Evolutionary conservation across 2,888 invertebrate genomes (phyloP).

Genomic region (Patella depressa): DNA sequence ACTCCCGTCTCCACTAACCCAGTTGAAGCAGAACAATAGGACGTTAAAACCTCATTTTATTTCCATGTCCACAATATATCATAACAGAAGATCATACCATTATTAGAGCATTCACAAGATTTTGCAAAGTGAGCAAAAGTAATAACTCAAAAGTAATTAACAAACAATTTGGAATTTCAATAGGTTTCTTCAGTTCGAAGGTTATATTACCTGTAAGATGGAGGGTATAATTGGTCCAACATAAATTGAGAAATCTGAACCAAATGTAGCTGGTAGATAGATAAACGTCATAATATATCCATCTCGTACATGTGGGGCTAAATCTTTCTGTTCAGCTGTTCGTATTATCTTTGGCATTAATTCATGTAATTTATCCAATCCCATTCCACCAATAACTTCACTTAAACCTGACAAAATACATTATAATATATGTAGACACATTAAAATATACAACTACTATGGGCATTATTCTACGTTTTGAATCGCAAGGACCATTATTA

Average conservation of each 20-base stretch:
- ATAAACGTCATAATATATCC: slow-evolving; percentile 99
- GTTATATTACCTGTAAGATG: slow-evolving; percentile 81
- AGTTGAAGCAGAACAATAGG: too few relatives aligned
- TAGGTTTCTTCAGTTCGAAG: too few relatives aligned
- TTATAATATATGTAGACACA: not conserved
- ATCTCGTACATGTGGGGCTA: slow-evolving; percentile 95
- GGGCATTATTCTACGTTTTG: not conserved
- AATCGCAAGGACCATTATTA: too few relatives aligned
- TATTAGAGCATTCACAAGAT: too few relatives aligned
- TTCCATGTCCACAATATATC: too few relatives aligned
- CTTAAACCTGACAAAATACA: slow-evolving; percentile 78
- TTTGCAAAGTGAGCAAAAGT: too few relatives aligned
- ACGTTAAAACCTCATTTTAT: too few relatives aligned
- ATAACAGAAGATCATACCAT: too few relatives aligned
- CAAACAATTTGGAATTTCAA: too few relatives aligned
- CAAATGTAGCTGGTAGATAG: slow-evolving; percentile 98
- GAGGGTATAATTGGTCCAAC: slow-evolving; percentile 97
- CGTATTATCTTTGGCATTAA: slow-evolving; percentile 98
- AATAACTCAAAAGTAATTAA: too few relatives aligned
- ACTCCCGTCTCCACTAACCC: too few relatives aligned
- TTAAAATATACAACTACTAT: not conserved
- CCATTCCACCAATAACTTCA: slow-evolving; percentile 96
- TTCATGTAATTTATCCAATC: slow-evolving; percentile 93
- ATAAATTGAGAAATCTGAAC: slow-evolving; percentile 94
- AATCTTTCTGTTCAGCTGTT: slow-evolving; percentile 83